Percentiles rank a stretch among this genome's conserved stretches.
These are phyloP conservation scores for Limnodromus scolopaceus DNA, from an alignment of 2,797 vertebrate genomes.

Conservation along the genomic window DNA sequence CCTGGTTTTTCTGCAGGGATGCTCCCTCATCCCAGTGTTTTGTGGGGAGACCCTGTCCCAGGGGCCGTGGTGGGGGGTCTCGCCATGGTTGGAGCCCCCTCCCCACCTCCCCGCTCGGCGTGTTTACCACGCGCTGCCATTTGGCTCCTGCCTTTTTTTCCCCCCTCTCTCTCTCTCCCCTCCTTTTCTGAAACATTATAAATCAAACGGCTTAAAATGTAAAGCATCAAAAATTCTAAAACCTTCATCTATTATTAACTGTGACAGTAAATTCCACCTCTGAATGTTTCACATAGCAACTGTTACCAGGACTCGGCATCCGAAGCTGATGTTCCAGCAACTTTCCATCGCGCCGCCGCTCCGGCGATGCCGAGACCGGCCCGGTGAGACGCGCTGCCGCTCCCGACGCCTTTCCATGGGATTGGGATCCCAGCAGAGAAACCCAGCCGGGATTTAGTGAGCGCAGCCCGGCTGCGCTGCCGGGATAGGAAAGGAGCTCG, in stretches of 20 bases:
- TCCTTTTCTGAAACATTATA: slow-evolving; percentile 76
- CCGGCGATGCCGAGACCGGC: not conserved
- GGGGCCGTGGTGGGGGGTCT: not conserved
- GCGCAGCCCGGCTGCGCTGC: accelerated
- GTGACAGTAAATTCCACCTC: slow-evolving; percentile 84
- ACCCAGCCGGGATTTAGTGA: not conserved
- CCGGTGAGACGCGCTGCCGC: not conserved
- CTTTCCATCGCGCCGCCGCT: not conserved
- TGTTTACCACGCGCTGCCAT: not conserved
- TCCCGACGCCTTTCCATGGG: not conserved
- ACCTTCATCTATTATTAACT: slow-evolving; percentile 86
- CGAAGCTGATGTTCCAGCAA: slow-evolving; percentile 66
- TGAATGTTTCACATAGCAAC: slow-evolving; percentile 83
- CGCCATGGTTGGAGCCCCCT: not conserved
- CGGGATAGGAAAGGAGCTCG: not conserved
- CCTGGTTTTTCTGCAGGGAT: accelerated
- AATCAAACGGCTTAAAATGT: slow-evolving; percentile 82
- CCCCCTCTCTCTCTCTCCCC: not conserved
- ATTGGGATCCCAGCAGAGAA: not conserved
- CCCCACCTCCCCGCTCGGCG: accelerated
- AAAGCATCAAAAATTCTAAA: slow-evolving; percentile 84
- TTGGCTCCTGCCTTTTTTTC: not conserved
- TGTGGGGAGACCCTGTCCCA: not conserved
- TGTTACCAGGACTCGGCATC: slow-evolving; percentile 80
- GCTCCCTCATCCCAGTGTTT: not conserved